phyloP scores from a whole-genome alignment of 2,113 vertebrate species.

The Sarotherodon lohbergeri region DNA sequence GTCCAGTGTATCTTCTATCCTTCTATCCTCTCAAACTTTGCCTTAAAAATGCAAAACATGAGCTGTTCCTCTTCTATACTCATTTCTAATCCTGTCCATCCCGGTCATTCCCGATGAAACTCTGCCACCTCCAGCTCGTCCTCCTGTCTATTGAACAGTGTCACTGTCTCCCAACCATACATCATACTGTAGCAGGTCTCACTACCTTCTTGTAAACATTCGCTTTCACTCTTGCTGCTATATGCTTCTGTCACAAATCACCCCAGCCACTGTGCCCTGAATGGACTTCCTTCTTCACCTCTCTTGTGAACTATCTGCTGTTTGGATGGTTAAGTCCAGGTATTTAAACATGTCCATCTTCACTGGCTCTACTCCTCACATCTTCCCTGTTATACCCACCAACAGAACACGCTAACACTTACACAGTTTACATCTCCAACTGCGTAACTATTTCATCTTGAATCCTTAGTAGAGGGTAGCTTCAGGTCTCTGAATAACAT shows the following conservation, averaged over 20 bases:
- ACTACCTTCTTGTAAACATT: neutral
- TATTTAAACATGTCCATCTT: neutral
- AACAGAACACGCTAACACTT: neutral
- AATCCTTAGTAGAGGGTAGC: neutral
- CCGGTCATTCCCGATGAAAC: neutral
- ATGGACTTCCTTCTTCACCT: neutral
- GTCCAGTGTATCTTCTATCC: neutral
- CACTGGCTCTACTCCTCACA: neutral
- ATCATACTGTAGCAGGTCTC: neutral
- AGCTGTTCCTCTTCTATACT: neutral
- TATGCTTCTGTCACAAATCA: neutral
- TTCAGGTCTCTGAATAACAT: neutral
- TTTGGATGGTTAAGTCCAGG: neutral
- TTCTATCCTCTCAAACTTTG: neutral
- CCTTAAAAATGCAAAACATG: neutral
- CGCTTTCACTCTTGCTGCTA: neutral
- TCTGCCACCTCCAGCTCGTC: neutral
- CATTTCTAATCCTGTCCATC: neutral
- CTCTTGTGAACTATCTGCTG: neutral
- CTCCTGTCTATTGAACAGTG: neutral
- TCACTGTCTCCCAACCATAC: neutral
- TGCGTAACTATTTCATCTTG: neutral
- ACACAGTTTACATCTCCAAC: neutral
- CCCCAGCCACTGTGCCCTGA: neutral
- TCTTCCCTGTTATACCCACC: neutral